Evolutionary conservation across 1,140 invertebrate genomes (phyloP), one percentile per base, ranked within the genome.

Genomic region (Trissolcus basalis): DNA sequence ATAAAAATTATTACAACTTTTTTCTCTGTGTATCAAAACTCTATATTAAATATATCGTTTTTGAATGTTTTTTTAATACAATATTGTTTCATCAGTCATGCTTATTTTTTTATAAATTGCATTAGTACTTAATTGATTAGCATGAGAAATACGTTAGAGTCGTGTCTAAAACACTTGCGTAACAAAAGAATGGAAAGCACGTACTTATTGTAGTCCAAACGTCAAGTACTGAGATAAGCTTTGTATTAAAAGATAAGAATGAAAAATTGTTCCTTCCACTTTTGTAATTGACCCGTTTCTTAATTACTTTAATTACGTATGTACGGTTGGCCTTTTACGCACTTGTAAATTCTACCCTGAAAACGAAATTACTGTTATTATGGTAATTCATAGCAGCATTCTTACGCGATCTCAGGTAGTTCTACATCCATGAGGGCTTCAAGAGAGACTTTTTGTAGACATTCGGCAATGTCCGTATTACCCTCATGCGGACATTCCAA

Each of bases 361-460:
- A 44, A 33, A 9, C 27, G 19, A 44, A 53, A 43, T 35, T 5
- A 11, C 33, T 33, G 13, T 54, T 61, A 61, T 35, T 51, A 51
- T 12, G 8, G 14, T n/a, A 39, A 33, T 19, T 45, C 43, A 9
- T 16, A 56, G 13, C 13, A 1, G 33, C 36, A 39, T 39, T 27
- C 77, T 74, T 82, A 91, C 73, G 91, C 89, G 8, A 92, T 92
- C 13, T 89, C 89, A 44, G 92, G 93, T n/a, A 92, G 87, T 70
- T 90, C 91, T 60, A 93, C 91, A 50, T 90, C 91, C 60, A 91
- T 89, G 12, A 94, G 87, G 9, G 90, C 90, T 27, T 90, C 87
- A 1, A 94, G 86, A 4, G 93, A 90, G 48, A 92, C 91, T 43
- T 86, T 85, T 61, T 90, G 85, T 41, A 91, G 84, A 80, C 92